Conservation (phyloP, 2,888 invertebrate species). For the Galerucella calmariensis region DNA sequence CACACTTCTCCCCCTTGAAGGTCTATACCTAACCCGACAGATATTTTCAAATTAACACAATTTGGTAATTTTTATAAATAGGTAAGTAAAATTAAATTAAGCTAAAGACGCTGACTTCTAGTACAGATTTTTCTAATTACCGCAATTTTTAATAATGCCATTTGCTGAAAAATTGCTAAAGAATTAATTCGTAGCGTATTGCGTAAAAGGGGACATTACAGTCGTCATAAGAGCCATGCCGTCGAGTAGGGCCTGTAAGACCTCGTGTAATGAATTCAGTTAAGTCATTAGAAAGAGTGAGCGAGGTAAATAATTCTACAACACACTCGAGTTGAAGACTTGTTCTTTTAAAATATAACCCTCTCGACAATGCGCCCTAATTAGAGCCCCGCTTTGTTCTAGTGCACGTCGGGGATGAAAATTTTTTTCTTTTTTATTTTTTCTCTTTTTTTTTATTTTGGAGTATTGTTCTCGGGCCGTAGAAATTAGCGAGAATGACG, state of each 20-base stretch:
- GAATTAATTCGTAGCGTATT: constrained; percentile 27
- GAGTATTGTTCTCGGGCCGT: constrained; percentile 50
- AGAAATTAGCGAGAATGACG: constrained; percentile 55
- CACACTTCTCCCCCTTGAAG: too few relatives aligned
- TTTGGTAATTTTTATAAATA: too few relatives aligned
- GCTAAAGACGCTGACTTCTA: not conserved
- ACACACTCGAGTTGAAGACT: constrained; percentile 52
- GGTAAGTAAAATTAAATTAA: not conserved
- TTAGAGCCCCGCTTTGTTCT: constrained; percentile 57
- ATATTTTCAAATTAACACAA: too few relatives aligned
- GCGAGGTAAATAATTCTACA: constrained; percentile 50
- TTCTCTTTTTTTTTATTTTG: constrained; percentile 47
- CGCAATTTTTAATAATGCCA: constrained; percentile 26
- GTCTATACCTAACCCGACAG: too few relatives aligned
- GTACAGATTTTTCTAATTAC: constrained; percentile 20
- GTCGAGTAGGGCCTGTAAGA: constrained; percentile 25
- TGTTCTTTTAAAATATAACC: constrained; percentile 57
- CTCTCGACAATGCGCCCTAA: constrained; percentile 58
- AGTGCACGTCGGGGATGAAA: constrained; percentile 52
- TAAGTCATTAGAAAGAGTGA: constrained; percentile 53
- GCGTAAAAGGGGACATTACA: constrained; percentile 23
- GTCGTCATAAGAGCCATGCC: constrained; percentile 23
- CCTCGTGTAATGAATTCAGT: constrained; percentile 53
- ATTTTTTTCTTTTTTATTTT: constrained; percentile 22
- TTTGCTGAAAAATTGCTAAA: constrained; percentile 31